Evolutionary conservation across 2,113 vertebrate genomes (phyloP).

Genomic region (Labeo rohita): DNA sequence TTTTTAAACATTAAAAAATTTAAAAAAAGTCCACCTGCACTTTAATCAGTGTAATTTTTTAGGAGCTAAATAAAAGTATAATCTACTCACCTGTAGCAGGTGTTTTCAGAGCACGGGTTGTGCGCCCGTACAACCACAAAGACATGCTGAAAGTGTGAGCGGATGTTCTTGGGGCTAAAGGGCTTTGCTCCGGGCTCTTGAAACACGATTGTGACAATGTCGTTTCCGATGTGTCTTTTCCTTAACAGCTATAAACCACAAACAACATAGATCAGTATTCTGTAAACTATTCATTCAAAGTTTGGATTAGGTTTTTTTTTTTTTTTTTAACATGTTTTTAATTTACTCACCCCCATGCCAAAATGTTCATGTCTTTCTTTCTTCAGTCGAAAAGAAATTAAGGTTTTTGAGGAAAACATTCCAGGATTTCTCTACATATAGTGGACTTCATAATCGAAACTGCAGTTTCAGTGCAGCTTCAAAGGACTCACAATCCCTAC

Average conservation of each 20-base stretch:
- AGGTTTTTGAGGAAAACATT: too few species aligned
- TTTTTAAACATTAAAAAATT: background rate
- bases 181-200: slow-evolving; percentile 96
- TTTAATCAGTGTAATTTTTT: background rate
- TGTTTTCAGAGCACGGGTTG: slow-evolving; percentile 87
- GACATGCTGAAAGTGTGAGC: slow-evolving; percentile 97
- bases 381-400: too few species aligned
- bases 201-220: slow-evolving; percentile 98
- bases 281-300: background rate
- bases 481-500: too few species aligned
- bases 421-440: too few species aligned
- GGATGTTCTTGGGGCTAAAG: slow-evolving; percentile 97
- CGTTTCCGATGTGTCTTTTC: slow-evolving; percentile 97
- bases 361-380: too few species aligned
- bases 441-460: too few species aligned
- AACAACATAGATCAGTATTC: background rate
- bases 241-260: slow-evolving; percentile 81
- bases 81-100: slow-evolving; percentile 90
- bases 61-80: background rate
- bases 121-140: slow-evolving; percentile 92
- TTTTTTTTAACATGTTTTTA: too few species aligned
- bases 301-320: background rate
- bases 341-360: too few species aligned
- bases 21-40: too few species aligned
- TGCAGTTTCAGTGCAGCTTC: too few species aligned